Evolutionary conservation across 2,797 vertebrate genomes (phyloP), one percentile per base, ranked within the genome.

Genomic region (Thunnus albacares): DNA sequence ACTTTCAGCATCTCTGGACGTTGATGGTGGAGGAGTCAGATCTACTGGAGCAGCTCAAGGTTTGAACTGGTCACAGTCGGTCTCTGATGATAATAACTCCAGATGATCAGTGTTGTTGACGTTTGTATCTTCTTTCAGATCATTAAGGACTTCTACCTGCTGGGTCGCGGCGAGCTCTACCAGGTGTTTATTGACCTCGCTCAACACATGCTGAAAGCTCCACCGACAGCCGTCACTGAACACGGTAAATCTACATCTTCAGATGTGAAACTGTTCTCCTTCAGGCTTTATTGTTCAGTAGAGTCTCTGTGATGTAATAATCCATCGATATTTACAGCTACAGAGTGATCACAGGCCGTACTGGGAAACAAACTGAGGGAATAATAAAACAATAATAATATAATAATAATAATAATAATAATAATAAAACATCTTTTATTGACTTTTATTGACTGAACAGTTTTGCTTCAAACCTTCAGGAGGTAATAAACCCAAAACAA

Each of bases 111-210:
- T n/a, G 11, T 1, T 63, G 9, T 49, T 49, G 47, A 77, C 0
- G 1, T 52, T 70, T 64, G 18, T 6, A 5, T 86, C 84, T 81
- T 65, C 81, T 82, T 80, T 71, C 92, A 99, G 98, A 98, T 98
- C 81, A 97, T 99, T 90, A 99, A 99, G 90, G 98, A 99, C 86
- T 99, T 99, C 79, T 99, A 99, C 83, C 86, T 99, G 86, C 84
- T 99, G 95, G 98, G 98, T 58, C 97, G 98, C 80, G 98, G 98
- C 10, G 98, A 99, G 89, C 96, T 99, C 69, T 99, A 99, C 90
- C 98, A 99, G 93, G 98, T 95, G 13, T 99, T 99, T 76, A 99
- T 99, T 58, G 98, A 99, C 90, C 97, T 97, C 0, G 98, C 98
- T 22, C 98, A 99, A 80, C 97, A 98, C 72, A 99, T 99, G 98